A percentile compares a stretch with the other conserved stretches of the same genome.
Conservation (phyloP, 2,113 vertebrate genomes). For the Gnathonemus longibarbis region DNA sequence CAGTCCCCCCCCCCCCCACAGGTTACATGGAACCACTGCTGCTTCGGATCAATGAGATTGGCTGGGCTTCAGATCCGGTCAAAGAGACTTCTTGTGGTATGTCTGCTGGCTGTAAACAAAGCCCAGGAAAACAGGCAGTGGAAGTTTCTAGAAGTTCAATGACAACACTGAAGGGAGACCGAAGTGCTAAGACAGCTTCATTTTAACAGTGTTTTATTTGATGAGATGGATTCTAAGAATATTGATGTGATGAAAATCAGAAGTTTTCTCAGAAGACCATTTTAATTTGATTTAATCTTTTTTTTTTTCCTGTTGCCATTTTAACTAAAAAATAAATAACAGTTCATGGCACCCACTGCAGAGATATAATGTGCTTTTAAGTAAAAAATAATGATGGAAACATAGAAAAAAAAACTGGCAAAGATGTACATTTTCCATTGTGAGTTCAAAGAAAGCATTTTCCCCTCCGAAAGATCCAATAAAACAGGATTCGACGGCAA, state of each 20-base stretch:
- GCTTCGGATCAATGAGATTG: background rate
- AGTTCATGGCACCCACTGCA: background rate
- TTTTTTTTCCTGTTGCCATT: background rate
- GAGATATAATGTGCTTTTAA: background rate
- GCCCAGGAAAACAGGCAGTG: background rate
- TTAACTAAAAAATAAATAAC: background rate
- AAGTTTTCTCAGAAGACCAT: background rate
- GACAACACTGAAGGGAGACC: background rate
- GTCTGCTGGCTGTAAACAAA: background rate
- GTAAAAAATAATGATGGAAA: background rate
- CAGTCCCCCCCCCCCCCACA: background rate
- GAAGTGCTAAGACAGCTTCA: background rate
- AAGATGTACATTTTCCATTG: slow-evolving; percentile 10
- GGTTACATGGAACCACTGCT: background rate
- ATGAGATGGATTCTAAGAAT: background rate
- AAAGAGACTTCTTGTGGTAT: background rate
- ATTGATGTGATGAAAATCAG: background rate
- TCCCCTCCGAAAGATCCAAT: background rate
- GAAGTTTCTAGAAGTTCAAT: background rate
- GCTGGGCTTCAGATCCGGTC: background rate
- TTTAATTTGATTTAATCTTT: background rate
- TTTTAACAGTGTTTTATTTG: background rate
- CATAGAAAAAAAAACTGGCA: background rate
- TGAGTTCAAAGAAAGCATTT: background rate
- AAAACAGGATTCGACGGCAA: background rate